A percentile compares a stretch with the other conserved stretches of the same genome.
These are phyloP conservation scores for Metellina segmentata DNA, from an alignment of 2,888 invertebrate genomes.

Conservation along the genomic window DNA sequence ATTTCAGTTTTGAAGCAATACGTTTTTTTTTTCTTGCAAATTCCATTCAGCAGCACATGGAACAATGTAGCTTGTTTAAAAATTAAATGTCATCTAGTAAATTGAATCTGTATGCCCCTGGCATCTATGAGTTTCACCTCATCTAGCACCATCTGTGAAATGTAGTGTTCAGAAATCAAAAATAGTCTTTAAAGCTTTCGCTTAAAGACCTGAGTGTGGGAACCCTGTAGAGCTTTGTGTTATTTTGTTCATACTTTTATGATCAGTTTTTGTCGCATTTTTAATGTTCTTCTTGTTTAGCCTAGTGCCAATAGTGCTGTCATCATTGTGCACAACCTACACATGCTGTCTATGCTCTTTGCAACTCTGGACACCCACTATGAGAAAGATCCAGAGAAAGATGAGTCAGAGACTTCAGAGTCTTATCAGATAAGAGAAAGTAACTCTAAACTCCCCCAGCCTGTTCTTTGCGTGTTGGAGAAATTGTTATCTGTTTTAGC, in stretches of 20 bases:
- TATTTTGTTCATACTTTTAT: neutral
- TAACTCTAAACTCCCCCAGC: slow-evolving; percentile 59
- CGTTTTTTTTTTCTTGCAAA: too few relatives aligned
- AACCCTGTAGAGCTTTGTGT: neutral
- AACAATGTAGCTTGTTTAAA: too few relatives aligned
- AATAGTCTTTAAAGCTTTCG: too few relatives aligned
- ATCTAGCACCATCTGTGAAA: too few relatives aligned
- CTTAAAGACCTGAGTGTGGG: too few relatives aligned
- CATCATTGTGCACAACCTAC: slow-evolving; percentile 85
- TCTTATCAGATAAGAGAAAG: slow-evolving; percentile 36
- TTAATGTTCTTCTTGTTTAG: slow-evolving; percentile 83
- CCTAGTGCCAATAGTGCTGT: slow-evolving; percentile 84
- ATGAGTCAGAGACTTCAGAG: slow-evolving; percentile 37
- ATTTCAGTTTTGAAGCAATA: too few relatives aligned
- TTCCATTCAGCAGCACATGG: too few relatives aligned
- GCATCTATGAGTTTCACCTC: too few relatives aligned
- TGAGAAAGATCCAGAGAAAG: slow-evolving; percentile 69
- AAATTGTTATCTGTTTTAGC: slow-evolving; percentile 84
- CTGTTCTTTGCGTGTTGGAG: slow-evolving; percentile 73
- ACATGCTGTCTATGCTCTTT: slow-evolving; percentile 87
- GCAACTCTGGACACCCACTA: slow-evolving; percentile 83
- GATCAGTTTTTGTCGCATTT: neutral
- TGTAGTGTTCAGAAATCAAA: too few relatives aligned
- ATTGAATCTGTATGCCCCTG: too few relatives aligned
- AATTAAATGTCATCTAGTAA: too few relatives aligned